Conservation (phyloP, 2,113 vertebrate genomes). For the Pteruthius melanotis region DNA sequence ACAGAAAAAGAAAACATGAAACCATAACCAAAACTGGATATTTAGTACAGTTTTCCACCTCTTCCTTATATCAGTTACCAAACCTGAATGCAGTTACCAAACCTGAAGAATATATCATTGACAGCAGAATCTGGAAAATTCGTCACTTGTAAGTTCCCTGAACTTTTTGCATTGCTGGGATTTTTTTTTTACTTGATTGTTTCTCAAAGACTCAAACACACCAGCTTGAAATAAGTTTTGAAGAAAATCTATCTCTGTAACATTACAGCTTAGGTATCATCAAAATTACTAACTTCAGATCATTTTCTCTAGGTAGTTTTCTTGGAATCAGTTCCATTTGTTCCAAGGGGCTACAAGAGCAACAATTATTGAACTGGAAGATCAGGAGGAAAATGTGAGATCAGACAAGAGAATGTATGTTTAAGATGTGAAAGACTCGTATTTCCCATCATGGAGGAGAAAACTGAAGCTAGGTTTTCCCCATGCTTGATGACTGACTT, state of each 20-base stretch:
- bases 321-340: neutral
- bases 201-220: neutral
- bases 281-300: neutral
- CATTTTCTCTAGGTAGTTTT: neutral
- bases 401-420: neutral
- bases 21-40: neutral
- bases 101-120: neutral
- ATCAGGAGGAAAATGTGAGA: neutral
- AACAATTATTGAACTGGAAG: neutral
- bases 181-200: neutral
- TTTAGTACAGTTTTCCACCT: neutral
- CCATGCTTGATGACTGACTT: neutral
- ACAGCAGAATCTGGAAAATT: neutral
- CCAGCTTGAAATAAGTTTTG: neutral
- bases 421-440: neutral
- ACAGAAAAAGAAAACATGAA: neutral
- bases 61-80: neutral
- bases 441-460: neutral
- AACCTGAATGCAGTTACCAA: neutral
- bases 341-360: neutral
- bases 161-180: neutral
- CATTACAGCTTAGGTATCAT: neutral
- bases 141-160: neutral
- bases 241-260: neutral
- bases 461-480: neutral